Evolutionary conservation across 35 echinoderm and acorn worm species (phyloP), one percentile per base, ranked within the genome.

Genomic region (Ptychodera flava): DNA sequence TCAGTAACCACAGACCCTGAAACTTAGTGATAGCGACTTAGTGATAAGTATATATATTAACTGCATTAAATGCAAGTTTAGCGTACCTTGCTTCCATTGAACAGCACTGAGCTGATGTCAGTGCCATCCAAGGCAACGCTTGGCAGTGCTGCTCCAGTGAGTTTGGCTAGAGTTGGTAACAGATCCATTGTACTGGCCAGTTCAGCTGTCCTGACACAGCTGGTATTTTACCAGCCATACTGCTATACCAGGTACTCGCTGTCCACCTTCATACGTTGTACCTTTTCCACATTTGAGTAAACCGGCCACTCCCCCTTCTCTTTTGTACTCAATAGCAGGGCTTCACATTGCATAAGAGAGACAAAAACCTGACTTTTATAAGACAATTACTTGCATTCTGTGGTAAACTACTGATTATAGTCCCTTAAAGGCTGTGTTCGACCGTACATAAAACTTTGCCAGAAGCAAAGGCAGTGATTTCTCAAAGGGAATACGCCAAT

Each of bases 251-350:
- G 82, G 82, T 36, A 83, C 82, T 1, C 82, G 33, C 2, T 16
- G 14, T 0, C 82, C 82, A 37, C 82, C 82, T 83, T 83, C 82
- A 83, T 36, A 83, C 28, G 82, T 83, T 0, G 82, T 36, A 83
- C 35, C 34, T 37, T 83, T 83, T 12, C 82, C 82, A 83, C 82
- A 77, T 80, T 16, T 31, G 0, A 38, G n/a, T 33, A 88, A 33
- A 12, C 82, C 82, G 6, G 82, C 34, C 16, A n/a, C 34, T 0
- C 82, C 82, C 30, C 82, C 82, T 14, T 28, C 16, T 1, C 30
- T 35, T 37, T 36, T 2, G 0, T 37, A 16, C 1, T 29, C 28
- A 27, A 36, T 36, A 28, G 12, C 16, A 14, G 82, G 34, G 34
- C 82, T 83, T 27, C 28, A 37, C 33, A 33, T 81, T 34, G 14